Base-by-base conservation (phyloP, 2,888 invertebrate species). In the Lordiphosa andalusiaca region DNA sequence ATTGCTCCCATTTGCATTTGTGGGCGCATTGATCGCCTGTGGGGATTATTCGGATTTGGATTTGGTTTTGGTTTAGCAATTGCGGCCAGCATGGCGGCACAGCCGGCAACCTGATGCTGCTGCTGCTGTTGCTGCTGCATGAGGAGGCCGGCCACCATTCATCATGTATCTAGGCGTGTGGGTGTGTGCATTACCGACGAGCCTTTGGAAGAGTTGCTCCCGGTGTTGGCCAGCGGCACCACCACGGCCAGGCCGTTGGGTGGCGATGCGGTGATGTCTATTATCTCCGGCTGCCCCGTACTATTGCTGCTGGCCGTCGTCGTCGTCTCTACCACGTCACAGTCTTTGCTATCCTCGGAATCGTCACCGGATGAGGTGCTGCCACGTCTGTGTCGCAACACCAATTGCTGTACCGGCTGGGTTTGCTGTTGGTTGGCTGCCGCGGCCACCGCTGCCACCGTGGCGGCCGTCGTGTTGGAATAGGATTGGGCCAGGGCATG, bases 291-390 rank as follows among this genome's bases (percentile, higher is more conserved):
- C 30, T 40, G 19, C 10, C 44, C 36, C 35, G 37, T 16, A 40
- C 35, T 16, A 47, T 35, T 46, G 35, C 23, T 30, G 10, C 30
- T 25, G 9, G 40, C 19, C n/a, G 33, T 63, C 70, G 86, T 69
- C 52, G 81, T 69, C 58, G 84, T 77, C 69, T 89, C 90, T 4
- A 57, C 80, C 48, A 82, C 82, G 69, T 90, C 90, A 62, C 89
- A 88, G 70, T 90, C 90, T 83, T 89, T 90, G 76, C 89, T 90
- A 55, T 89, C 90, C 70, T 89, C 89, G 5, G 89, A 89, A 65
- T 88, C 88, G 52, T 89, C 90, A 10, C 86, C 87, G 10, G 90
- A 90, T 6, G 90, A 90, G 35, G 87, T 89, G 69, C 90, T 90
- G 58, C 88, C 89, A 19, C 89, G 85, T 52, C 89, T 73, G 65